Evolutionary conservation across 53 echinoderm and acorn worm genomes (phyloP), one percentile per base, ranked within the genome.

Genomic region (Patiria pectinifera): DNA sequence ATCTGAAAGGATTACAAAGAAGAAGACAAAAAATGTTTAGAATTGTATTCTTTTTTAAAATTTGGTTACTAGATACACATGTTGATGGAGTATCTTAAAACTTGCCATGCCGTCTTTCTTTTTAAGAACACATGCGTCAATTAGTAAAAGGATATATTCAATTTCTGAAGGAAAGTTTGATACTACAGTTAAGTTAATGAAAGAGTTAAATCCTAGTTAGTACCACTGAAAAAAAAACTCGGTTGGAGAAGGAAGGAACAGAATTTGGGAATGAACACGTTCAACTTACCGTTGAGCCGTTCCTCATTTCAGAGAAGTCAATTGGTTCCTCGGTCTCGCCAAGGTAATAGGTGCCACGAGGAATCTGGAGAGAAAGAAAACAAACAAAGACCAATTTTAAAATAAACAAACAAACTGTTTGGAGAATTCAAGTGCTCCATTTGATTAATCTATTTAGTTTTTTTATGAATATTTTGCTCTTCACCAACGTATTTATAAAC

Each of bases 291-390:
- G n/a, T 47, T 26, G 90, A 90, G 12, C 90, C 90, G 48, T 90
- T 90, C 66, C 22, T 80, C 90, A 90, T 90, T 8, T 90, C 90
- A 21, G 90, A 90, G 90, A 90, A 90, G 90, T 90, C 80, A 18
- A 90, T 90, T 46, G 90, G 90, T 69, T 90, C 90, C 80, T 81
- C 82, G 11, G 66, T 80, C 19, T 90, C 90, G 43, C 82, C 90
- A 90, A 90, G 90, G 49, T 81, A 82, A 47, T 90, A 90, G 25
- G 90, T 90, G 63, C 80, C 90, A 62, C 48, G 46, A 44, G 90
- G 81, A 47, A 90, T 80, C 90, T 90, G 82, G 35, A 69, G 47
- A 82, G 24, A 59, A 82, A 82, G 19, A 15, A 21, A 81, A 81
- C 6, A 45, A 35, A 35, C 35, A 35, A 35, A 35, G 35, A 35